These are phyloP conservation scores for Globia sparganii DNA, from an alignment of 2,888 invertebrate genomes.

Conservation along the genomic window DNA sequence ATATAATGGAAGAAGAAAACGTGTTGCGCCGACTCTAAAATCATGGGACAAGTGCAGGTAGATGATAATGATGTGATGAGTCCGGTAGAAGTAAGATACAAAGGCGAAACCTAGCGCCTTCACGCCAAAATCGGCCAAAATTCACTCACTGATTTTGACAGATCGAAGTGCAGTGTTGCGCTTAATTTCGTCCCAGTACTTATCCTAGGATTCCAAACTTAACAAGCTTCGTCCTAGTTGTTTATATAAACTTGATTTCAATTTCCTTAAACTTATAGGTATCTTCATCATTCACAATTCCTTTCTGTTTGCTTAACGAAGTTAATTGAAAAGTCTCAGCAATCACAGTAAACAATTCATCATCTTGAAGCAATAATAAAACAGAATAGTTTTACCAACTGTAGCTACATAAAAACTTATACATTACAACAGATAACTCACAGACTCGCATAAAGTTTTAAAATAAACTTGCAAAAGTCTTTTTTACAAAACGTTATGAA, in stretches of 20 bases:
- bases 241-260: not conserved
- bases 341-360: constrained; percentile 20
- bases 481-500: constrained; percentile 55
- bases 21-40: not conserved
- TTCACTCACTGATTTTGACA: not conserved
- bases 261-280: not conserved
- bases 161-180: not conserved
- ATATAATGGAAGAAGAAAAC: not conserved
- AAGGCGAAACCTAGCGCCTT: not conserved
- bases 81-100: not conserved
- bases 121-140: not conserved
- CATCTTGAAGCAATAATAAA: constrained; percentile 28
- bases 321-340: constrained; percentile 44
- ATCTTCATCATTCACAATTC: constrained; percentile 23
- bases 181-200: not conserved
- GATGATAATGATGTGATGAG: not conserved
- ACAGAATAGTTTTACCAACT: constrained; percentile 15
- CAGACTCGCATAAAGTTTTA: constrained; percentile 33
- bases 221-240: no score
- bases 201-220: not conserved
- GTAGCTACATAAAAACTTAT: constrained; percentile 1
- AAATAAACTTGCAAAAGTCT: constrained; percentile 53
- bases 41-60: not conserved
- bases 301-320: constrained; percentile 3
- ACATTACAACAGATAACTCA: constrained; percentile 14